phyloP scores from a whole-genome alignment of 2,113 vertebrate genomes.

The Calidris pygmaea region DNA sequence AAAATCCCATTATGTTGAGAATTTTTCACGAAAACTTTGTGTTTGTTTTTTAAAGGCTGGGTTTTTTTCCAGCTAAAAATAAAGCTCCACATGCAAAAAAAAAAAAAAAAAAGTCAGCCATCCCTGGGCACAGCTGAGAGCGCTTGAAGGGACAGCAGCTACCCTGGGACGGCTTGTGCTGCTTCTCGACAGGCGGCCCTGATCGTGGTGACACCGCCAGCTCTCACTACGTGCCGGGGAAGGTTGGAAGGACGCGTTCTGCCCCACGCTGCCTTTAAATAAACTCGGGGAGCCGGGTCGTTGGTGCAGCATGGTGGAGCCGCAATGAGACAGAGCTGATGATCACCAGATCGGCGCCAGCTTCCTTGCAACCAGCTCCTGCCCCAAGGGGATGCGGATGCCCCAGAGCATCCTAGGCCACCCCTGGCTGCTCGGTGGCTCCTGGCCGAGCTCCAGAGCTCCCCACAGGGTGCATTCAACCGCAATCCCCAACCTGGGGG shows the following conservation, averaged over 20 bases:
- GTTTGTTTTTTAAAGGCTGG: conserved; percentile 14
- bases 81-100: neutral
- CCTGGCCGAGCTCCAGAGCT: neutral
- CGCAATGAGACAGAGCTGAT: neutral
- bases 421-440: neutral
- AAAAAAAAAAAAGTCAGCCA: neutral
- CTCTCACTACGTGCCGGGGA: fast-evolving
- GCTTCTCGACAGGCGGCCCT: neutral
- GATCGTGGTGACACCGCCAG: fast-evolving
- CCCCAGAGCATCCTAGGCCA: neutral
- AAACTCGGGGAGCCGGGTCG: fast-evolving
- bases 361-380: neutral
- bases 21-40: neutral
- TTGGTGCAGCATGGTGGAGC: fast-evolving
- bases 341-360: fast-evolving
- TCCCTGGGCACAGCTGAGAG: neutral
- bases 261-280: fast-evolving
- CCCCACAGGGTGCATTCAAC: fast-evolving
- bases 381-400: fast-evolving
- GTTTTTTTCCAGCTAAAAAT: conserved; percentile 21
- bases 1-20: conserved; percentile 22
- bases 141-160: neutral
- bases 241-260: neutral
- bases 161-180: neutral
- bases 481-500: fast-evolving